phyloP scores from a whole-genome alignment of 2,888 invertebrate genomes.

The Ophraella communa region DNA sequence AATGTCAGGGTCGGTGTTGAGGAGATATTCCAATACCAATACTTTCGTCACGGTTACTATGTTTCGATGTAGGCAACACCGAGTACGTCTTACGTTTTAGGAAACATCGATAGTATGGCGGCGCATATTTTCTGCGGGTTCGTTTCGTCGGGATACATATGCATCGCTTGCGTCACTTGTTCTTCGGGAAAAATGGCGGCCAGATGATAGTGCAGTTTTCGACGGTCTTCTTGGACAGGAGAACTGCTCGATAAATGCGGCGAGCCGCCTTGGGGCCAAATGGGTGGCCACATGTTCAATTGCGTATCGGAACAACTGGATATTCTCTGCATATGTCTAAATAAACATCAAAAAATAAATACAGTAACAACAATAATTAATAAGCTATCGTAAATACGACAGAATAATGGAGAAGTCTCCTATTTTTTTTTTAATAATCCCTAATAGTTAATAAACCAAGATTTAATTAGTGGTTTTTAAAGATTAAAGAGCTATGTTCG shows the following conservation, averaged over 20 bases:
- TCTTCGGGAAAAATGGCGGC: slow-evolving; percentile 91
- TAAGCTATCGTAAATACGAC: no score
- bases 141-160: slow-evolving; percentile 85
- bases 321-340: slow-evolving; percentile 59
- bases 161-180: slow-evolving; percentile 88
- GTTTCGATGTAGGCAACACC: not conserved
- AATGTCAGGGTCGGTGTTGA: no score
- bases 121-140: slow-evolving; percentile 91
- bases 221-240: slow-evolving; percentile 67
- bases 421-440: no score
- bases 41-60: not conserved
- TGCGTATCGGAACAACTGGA: slow-evolving; percentile 70
- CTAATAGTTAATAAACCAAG: no score
- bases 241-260: slow-evolving; percentile 50
- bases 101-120: slow-evolving; percentile 79
- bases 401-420: no score
- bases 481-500: no score
- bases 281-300: slow-evolving; percentile 63
- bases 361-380: no score
- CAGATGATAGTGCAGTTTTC: slow-evolving; percentile 84
- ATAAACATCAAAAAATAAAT: slow-evolving; percentile 13
- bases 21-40: not conserved
- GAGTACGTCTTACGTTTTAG: slow-evolving; percentile 59
- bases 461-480: no score
- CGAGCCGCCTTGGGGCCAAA: slow-evolving; percentile 55